Conservation (phyloP, 2,797 vertebrate genomes). For the Momotus momota region DNA sequence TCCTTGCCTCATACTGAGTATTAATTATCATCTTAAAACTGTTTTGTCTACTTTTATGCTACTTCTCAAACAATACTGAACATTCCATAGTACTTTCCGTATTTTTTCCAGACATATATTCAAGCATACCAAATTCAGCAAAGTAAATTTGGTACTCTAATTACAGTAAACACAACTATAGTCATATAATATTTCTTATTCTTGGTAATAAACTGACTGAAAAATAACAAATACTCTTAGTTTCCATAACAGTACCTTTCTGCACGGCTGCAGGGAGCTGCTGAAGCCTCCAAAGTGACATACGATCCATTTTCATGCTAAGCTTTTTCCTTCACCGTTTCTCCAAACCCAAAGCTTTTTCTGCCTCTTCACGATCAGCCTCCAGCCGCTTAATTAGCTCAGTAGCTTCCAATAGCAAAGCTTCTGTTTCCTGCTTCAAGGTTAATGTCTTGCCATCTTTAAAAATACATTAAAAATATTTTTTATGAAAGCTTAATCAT, state of each 20-base stretch:
- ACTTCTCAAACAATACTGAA: not conserved
- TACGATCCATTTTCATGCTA: slow-evolving; percentile 75
- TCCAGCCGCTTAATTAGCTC: slow-evolving; percentile 87
- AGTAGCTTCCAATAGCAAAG: slow-evolving; percentile 83
- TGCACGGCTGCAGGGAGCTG: slow-evolving; percentile 82
- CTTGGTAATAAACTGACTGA: not conserved
- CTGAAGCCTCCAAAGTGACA: slow-evolving; percentile 84
- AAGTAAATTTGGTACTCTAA: not conserved
- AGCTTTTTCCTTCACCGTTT: slow-evolving; percentile 76
- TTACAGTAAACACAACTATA: not conserved
- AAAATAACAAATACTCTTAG: not conserved
- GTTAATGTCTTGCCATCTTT: slow-evolving; percentile 55
- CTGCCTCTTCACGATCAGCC: slow-evolving; percentile 84
- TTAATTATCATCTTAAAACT: not conserved
- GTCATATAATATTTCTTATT: not conserved
- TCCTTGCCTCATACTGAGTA: not conserved
- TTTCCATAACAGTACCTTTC: slow-evolving; percentile 76
- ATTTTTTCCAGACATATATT: not conserved
- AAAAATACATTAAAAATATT: slow-evolving; percentile 64
- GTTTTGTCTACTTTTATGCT: not conserved
- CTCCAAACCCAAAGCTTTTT: slow-evolving; percentile 83
- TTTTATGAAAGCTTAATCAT: slow-evolving; percentile 34
- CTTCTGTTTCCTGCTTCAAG: slow-evolving; percentile 81
- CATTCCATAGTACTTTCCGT: not conserved
- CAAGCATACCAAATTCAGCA: not conserved